These are phyloP conservation scores for Percina caprodes DNA, from an alignment of 2,113 vertebrate species.

Conservation along the genomic window DNA sequence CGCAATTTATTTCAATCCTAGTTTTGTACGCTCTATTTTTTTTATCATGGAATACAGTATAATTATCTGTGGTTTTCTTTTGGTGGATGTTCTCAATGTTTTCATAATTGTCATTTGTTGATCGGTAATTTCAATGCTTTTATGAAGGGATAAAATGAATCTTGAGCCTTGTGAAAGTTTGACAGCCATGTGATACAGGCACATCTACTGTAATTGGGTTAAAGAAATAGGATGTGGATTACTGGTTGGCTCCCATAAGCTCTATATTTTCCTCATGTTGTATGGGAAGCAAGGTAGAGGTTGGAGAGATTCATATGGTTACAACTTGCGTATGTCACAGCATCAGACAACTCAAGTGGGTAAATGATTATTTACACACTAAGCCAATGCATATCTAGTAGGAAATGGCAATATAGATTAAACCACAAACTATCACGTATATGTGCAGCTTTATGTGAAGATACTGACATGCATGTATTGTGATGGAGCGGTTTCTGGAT, in stretches of 20 bases:
- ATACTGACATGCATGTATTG: background rate
- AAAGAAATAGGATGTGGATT: constrained; percentile 28
- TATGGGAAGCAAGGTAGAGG: background rate
- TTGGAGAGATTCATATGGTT: background rate
- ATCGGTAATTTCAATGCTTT: background rate
- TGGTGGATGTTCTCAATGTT: background rate
- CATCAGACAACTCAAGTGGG: background rate
- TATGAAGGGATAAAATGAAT: background rate
- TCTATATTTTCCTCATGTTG: constrained; percentile 15
- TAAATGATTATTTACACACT: background rate
- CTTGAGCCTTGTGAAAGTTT: background rate
- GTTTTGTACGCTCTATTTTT: background rate
- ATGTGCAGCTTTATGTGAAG: background rate
- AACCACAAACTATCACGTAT: background rate
- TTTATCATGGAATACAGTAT: background rate
- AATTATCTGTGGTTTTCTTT: background rate
- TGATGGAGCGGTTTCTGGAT: background rate
- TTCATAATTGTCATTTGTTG: background rate
- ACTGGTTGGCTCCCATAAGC: background rate
- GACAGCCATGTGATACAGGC: too few relatives aligned
- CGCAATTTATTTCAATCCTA: background rate
- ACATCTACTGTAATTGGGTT: background rate
- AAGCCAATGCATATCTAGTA: background rate
- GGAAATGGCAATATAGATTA: background rate
- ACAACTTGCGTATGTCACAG: background rate